Percentiles rank a stretch among this genome's conserved stretches.
Evolutionary conservation across 2,888 invertebrate species (phyloP).

Genomic region (Drosophila mulleri): DNA sequence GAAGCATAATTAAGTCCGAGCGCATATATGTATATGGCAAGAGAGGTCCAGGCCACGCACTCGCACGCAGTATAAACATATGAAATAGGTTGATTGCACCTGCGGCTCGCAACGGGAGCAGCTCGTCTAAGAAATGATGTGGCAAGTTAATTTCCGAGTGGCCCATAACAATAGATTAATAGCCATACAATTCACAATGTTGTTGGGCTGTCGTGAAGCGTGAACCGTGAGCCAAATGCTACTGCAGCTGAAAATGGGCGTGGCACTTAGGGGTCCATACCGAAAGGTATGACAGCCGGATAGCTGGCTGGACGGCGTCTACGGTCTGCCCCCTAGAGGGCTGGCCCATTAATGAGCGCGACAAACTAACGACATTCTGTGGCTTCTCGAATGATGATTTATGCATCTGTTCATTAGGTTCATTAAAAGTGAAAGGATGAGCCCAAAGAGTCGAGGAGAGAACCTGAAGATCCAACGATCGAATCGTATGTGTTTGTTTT

Average conservation of each 20-base stretch:
- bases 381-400: constrained; percentile 68
- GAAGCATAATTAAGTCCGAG: background rate
- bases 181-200: constrained; percentile 49
- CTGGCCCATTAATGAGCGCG: constrained; percentile 71
- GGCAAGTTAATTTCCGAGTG: constrained; percentile 71
- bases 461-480: constrained; percentile 32
- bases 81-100: constrained; percentile 33
- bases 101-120: constrained; percentile 52
- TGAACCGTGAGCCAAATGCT: constrained; percentile 42
- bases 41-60: background rate
- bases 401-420: constrained; percentile 74
- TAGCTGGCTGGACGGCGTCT: background rate
- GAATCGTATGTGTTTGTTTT: background rate
- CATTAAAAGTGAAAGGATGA: constrained; percentile 80
- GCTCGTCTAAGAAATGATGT: constrained; percentile 67
- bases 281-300: constrained; percentile 3
- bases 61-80: constrained; percentile 7
- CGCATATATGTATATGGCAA: background rate
- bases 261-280: constrained; percentile 10
- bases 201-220: constrained; percentile 44
- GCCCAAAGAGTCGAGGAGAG: constrained; percentile 27
- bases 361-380: constrained; percentile 73
- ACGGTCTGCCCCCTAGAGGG: constrained; percentile 19
- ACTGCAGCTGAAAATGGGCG: constrained; percentile 29
- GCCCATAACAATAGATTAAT: constrained; percentile 72